Conservation (phyloP, 1,140 invertebrate genomes). For the Cherax destructor region DNA sequence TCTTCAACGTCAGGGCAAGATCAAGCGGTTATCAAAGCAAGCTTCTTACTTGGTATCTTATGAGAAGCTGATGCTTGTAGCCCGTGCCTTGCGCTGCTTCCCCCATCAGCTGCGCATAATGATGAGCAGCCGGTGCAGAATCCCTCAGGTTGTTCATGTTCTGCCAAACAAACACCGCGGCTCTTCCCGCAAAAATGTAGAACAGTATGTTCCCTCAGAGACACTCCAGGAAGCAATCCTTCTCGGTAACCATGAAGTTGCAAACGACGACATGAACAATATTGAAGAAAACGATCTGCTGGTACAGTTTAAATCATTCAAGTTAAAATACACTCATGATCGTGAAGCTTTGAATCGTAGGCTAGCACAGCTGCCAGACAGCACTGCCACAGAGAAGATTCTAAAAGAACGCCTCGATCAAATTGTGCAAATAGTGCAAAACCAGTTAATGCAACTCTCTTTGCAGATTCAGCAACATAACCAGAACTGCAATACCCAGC, state of each 20-base stretch:
- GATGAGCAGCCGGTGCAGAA: conserved; percentile 26
- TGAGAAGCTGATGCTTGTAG: conserved; percentile 61
- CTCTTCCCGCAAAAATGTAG: background rate
- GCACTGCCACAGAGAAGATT: conserved; percentile 31
- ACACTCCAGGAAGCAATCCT: conserved; percentile 54
- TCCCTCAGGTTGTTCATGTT: conserved; percentile 11
- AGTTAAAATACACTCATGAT: conserved; percentile 30
- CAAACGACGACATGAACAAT: background rate
- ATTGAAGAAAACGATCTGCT: conserved; percentile 29
- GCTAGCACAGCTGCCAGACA: conserved; percentile 26
- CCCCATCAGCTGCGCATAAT: conserved; percentile 23
- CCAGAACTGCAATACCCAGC: no score
- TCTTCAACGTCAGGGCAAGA: conserved; percentile 61
- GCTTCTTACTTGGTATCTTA: conserved; percentile 64
- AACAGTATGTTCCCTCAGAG: conserved; percentile 16
- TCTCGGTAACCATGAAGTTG: conserved; percentile 27
- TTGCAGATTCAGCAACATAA: conserved; percentile 29
- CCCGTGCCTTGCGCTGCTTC: conserved; percentile 43
- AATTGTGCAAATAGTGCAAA: conserved; percentile 30
- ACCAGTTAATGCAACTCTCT: conserved; percentile 16
- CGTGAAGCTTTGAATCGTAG: conserved; percentile 9
- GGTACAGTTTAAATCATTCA: conserved; percentile 48
- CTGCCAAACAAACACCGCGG: conserved; percentile 38
- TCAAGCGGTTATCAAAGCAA: conserved; percentile 62
- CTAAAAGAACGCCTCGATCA: conserved; percentile 28